These are phyloP conservation scores for Manis javanica DNA, from an alignment of 2,797 vertebrate genomes.

Conservation along the genomic window DNA sequence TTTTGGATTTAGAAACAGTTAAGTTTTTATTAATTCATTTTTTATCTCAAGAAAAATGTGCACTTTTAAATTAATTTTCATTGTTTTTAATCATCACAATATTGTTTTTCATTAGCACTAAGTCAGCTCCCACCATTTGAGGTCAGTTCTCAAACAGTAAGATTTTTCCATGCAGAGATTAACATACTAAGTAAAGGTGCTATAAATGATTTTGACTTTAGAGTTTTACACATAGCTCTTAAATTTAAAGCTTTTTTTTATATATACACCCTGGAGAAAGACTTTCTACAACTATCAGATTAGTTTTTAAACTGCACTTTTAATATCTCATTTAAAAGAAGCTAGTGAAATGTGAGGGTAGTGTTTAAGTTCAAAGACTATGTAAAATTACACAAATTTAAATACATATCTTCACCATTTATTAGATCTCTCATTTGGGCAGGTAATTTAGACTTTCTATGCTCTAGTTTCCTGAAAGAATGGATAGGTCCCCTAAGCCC, in stretches of 20 bases:
- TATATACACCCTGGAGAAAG: neutral
- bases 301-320: slow-evolving; percentile 43
- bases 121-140: neutral
- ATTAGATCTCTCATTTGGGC: slow-evolving; percentile 36
- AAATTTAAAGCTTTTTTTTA: slow-evolving; percentile 29
- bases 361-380: slow-evolving; percentile 55
- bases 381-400: neutral
- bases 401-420: slow-evolving; percentile 5
- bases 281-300: slow-evolving; percentile 22
- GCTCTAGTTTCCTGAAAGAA: slow-evolving; percentile 29
- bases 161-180: neutral
- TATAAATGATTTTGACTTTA: slow-evolving; percentile 31
- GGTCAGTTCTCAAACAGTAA: slow-evolving; percentile 30
- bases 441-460: neutral
- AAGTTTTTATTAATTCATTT: slow-evolving; percentile 18
- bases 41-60: neutral
- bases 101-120: neutral
- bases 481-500: neutral
- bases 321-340: slow-evolving; percentile 52
- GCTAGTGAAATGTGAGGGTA: slow-evolving; percentile 10
- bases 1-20: neutral
- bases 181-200: neutral
- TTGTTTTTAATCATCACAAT: neutral
- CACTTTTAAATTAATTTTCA: neutral
- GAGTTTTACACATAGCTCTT: slow-evolving; percentile 51